Evolutionary conservation across 1,140 invertebrate genomes (phyloP).

Genomic region (Trachelipus rathkii): DNA sequence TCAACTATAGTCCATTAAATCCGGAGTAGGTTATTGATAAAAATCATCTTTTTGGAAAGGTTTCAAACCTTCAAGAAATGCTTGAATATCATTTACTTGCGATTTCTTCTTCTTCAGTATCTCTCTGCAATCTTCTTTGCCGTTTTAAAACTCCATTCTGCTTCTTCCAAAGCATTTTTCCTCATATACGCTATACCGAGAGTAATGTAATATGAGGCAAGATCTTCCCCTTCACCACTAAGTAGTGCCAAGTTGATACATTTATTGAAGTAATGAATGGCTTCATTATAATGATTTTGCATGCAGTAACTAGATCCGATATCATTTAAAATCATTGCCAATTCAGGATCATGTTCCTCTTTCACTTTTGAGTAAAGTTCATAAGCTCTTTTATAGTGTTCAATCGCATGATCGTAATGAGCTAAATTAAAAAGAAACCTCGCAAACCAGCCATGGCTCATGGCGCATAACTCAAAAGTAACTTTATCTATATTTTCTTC

Average conservation of each 20-base stretch:
- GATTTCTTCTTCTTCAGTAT: no score
- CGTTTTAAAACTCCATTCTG: not conserved
- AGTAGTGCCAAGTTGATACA: not conserved
- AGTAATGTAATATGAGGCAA: not conserved
- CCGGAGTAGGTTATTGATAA: no score
- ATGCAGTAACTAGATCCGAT: not conserved
- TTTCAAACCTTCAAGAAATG: no score
- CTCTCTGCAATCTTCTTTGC: no score
- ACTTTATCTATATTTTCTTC: slow-evolving; percentile 54
- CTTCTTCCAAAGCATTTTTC: not conserved
- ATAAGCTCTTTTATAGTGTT: slow-evolving; percentile 42
- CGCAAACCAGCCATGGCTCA: slow-evolving; percentile 75
- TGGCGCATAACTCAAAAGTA: slow-evolving; percentile 60
- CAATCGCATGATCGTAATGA: slow-evolving; percentile 50
- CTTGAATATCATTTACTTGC: no score
- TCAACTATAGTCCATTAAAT: no score
- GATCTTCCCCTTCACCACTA: not conserved
- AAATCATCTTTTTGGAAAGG: no score
- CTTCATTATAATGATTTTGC: not conserved
- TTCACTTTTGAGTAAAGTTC: not conserved
- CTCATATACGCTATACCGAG: not conserved
- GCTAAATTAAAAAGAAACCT: slow-evolving; percentile 59
- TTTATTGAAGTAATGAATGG: not conserved
- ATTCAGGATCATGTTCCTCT: not conserved
- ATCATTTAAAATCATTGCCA: not conserved